phyloP scores from a whole-genome alignment of 2,888 invertebrate genomes.

The Oxycera nigricornis region DNA sequence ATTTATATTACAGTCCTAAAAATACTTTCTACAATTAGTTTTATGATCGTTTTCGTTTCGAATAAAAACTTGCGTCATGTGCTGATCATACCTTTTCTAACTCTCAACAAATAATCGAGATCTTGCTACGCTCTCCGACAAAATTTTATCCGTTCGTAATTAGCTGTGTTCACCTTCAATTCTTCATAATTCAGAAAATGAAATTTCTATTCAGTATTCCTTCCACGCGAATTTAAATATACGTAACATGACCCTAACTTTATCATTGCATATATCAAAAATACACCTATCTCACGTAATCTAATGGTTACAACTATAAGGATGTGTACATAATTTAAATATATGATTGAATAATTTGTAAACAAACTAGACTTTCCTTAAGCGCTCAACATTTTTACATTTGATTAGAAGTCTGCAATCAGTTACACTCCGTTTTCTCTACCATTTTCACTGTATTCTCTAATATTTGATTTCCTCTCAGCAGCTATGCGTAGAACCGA shows the following conservation, averaged over 20 bases:
- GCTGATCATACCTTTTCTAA: background rate
- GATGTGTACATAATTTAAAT: constrained; percentile 26
- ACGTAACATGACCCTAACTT: constrained; percentile 9
- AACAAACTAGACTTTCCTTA: constrained; percentile 3
- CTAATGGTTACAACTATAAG: constrained; percentile 2
- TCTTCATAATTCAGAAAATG: background rate
- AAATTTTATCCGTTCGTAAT: background rate
- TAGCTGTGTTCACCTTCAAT: background rate
- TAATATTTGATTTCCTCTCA: background rate
- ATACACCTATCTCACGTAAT: constrained; percentile 7
- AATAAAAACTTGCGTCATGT: background rate
- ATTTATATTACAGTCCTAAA: background rate
- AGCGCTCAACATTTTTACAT: background rate
- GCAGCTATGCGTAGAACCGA: background rate
- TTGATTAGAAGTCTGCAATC: background rate
- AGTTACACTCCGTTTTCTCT: background rate
- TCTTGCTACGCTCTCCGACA: background rate
- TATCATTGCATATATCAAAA: constrained; percentile 30
- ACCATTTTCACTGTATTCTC: background rate
- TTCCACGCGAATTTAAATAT: background rate
- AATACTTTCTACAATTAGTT: background rate
- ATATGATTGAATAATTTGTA: background rate
- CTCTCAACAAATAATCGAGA: background rate
- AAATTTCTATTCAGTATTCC: background rate
- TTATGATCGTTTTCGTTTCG: background rate